phyloP scores from a whole-genome alignment of 2,113 vertebrate genomes.

The Toxotes chatareus region DNA sequence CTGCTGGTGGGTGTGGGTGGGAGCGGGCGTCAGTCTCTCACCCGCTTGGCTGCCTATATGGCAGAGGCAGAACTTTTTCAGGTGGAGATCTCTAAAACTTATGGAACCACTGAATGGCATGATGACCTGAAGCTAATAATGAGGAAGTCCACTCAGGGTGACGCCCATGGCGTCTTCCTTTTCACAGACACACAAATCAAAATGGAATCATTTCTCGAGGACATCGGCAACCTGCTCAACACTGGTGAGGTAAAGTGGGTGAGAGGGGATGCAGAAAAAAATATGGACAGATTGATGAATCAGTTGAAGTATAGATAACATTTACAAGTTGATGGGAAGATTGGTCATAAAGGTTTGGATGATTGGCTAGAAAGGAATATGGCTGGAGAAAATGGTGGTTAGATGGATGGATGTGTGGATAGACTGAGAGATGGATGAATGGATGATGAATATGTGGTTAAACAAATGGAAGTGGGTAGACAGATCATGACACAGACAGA shows the following conservation, averaged over 20 bases:
- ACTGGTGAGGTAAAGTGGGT: conserved; percentile 86
- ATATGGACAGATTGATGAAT: background rate
- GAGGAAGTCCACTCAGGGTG: conserved; percentile 87
- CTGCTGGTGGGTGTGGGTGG: conserved; percentile 93
- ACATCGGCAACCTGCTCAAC: conserved; percentile 92
- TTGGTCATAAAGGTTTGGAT: background rate
- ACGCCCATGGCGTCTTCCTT: conserved; percentile 90
- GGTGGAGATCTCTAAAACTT: conserved; percentile 92
- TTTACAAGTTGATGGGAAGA: background rate
- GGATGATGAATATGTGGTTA: background rate
- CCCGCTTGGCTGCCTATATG: conserved; percentile 91
- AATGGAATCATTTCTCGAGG: conserved; percentile 92
- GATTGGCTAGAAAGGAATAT: background rate
- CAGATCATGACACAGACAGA: background rate
- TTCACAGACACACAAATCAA: conserved; percentile 95
- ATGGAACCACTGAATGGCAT: conserved; percentile 87
- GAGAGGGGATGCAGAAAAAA: background rate
- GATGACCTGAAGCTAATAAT: conserved; percentile 91
- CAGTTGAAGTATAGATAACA: background rate
- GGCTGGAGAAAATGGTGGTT: background rate
- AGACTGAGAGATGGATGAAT: background rate
- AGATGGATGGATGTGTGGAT: background rate
- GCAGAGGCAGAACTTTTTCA: conserved; percentile 89
- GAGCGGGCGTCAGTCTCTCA: conserved; percentile 92
- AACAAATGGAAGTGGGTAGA: background rate